phyloP scores from a whole-genome alignment of 2,797 vertebrate species.

The Lemur catta region DNA sequence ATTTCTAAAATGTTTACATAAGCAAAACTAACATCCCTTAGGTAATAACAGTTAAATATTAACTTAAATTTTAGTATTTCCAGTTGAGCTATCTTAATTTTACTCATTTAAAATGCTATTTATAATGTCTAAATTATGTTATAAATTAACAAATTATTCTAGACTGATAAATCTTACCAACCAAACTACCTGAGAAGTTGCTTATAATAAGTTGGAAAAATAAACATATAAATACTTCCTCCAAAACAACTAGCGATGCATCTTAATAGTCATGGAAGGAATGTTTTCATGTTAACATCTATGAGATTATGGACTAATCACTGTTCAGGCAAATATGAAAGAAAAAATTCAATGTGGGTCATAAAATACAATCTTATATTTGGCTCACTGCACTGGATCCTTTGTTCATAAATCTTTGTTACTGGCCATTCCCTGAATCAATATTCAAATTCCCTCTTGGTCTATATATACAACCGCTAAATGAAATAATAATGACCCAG shows the following conservation, averaged over 20 bases:
- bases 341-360: slow-evolving; percentile 80
- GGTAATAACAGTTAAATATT: slow-evolving; percentile 43
- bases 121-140: slow-evolving; percentile 38
- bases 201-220: slow-evolving; percentile 3
- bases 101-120: slow-evolving; percentile 39
- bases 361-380: slow-evolving; percentile 81
- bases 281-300: slow-evolving; percentile 71
- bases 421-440: slow-evolving; percentile 92
- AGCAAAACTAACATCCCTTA: slow-evolving; percentile 60
- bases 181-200: slow-evolving; percentile 30
- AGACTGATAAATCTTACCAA: slow-evolving; percentile 41
- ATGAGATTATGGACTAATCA: slow-evolving; percentile 74
- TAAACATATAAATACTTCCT: not conserved
- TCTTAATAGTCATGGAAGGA: slow-evolving; percentile 65
- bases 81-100: slow-evolving; percentile 62
- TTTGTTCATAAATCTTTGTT: slow-evolving; percentile 92
- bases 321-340: slow-evolving; percentile 79
- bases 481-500: slow-evolving; percentile 90
- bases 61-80: slow-evolving; percentile 66
- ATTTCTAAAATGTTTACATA: slow-evolving; percentile 65
- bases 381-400: slow-evolving; percentile 85
- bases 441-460: slow-evolving; percentile 92
- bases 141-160: slow-evolving; percentile 62
- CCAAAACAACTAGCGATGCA: not conserved
- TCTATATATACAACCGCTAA: slow-evolving; percentile 89